Evolutionary conservation across 2,888 invertebrate species (phyloP).

Genomic region (Mythimna vitellina): DNA sequence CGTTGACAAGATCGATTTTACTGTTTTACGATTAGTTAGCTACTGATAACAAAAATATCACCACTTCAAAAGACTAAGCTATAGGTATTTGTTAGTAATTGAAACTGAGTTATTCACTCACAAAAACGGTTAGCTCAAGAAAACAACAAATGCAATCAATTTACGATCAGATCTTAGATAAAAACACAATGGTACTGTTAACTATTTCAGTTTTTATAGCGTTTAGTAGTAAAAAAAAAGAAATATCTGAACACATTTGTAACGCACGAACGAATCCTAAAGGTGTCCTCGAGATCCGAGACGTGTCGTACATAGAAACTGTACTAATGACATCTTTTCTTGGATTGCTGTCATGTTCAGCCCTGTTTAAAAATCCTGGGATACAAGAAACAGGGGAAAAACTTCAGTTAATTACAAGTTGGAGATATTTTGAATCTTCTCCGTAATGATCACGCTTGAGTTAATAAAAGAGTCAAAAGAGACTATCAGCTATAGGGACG

Average conservation of each 20-base stretch:
- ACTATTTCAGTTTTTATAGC: slow-evolving; percentile 29
- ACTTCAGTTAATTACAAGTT: slow-evolving; percentile 5
- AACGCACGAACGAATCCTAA: slow-evolving; percentile 50
- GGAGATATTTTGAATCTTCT: background rate
- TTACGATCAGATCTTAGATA: slow-evolving; percentile 47
- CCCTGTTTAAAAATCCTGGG: slow-evolving; percentile 11
- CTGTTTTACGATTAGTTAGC: slow-evolving; percentile 3
- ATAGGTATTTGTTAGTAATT: slow-evolving; percentile 11
- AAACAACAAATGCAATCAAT: slow-evolving; percentile 25
- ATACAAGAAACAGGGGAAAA: slow-evolving; percentile 24
- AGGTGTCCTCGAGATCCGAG: slow-evolving; percentile 55
- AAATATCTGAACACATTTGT: slow-evolving; percentile 53
- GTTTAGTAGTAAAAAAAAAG: slow-evolving; percentile 35
- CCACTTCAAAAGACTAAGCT: slow-evolving; percentile 7
- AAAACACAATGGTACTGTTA: slow-evolving; percentile 56
- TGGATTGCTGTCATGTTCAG: slow-evolving; percentile 49
- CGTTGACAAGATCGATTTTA: slow-evolving; percentile 6
- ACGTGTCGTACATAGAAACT: slow-evolving; percentile 48
- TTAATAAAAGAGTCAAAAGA: background rate
- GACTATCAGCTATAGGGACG: background rate
- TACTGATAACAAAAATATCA: slow-evolving; percentile 1
- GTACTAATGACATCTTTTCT: slow-evolving; percentile 52
- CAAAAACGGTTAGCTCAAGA: slow-evolving; percentile 6
- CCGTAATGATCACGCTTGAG: background rate
- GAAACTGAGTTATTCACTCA: background rate